Evolutionary conservation across 2,113 vertebrate genomes (phyloP), one percentile per base, ranked within the genome.

Genomic region (Pituophis catenifer): DNA sequence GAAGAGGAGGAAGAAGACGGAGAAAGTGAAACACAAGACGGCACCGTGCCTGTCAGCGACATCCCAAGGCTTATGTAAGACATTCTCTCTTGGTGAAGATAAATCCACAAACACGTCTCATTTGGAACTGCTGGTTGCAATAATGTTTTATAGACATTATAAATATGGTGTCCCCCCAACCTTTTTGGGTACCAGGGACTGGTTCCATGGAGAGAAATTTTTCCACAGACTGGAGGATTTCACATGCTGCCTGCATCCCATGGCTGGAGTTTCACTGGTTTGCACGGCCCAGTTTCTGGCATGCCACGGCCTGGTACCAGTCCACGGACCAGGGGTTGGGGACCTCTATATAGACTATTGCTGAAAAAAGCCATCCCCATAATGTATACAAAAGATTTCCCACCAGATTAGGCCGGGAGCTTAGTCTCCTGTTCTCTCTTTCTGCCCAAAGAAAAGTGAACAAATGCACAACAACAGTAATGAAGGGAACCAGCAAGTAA

Each of bases 21-120:
- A 52, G 99, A 99, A 57, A 98, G 98, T 0, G 99, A 99, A 92
- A 97, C 98, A 0, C 99, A 99, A 0, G 99, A 99, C 1, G 99
- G 99, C 10, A 98, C 98, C 0, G 99, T 99, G 96, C 98, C 99
- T 0, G 99, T 99, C 97, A 99, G 98, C n/a, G 99, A 99, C 96
- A 99, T 99, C 90, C 99, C 99, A 0, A 98, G 99, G 85, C 99
- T 99, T 89, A 99, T 99, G 99, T 99, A 98, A 99, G 99, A 91
- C 93, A 0, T 0, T 0, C 29, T 0, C 26, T 95, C 93, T 38
- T 48, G 24, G 12, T 62, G 65, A 90, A 90, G 55, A 48, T 52
- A 90, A 90, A 65, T 44, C 44, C 44, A 29, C 52, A 48, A 90
- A 59, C 86, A 58, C 21, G 8, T 11, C 5, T 24, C 19, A 26